Base-by-base conservation (phyloP, 1,140 invertebrate species). In the Drosophila azteca region DNA sequence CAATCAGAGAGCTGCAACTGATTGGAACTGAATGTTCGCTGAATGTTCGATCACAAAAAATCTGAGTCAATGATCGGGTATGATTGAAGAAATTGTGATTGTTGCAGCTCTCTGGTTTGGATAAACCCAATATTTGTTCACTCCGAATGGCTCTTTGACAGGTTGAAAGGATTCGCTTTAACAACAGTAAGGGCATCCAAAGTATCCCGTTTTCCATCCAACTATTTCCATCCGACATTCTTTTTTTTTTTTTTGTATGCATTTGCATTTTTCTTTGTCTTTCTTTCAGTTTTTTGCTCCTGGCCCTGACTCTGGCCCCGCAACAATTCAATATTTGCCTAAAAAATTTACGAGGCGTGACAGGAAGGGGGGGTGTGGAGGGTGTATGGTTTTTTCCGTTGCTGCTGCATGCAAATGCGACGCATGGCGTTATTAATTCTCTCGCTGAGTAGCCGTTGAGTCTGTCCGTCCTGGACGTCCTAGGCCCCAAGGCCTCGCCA, bases 401-500 rank as follows among this genome's bases (percentile, higher is more conserved):
- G 11, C 0, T 20, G 26, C 44, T 57, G 55, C 63, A 60, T 75
- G 69, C 43, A 78, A 75, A 66, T 79, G 64, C 61, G 48, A 57
- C 45, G 78, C 64, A 79, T 79, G 66, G 79, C 62, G 61, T 84
- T 59, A 76, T 76, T 83, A 83, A 83, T 83, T 84, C 77, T 73
- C 49, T 22, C 31, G 59, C 58, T 83, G 79, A 82, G 64, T 66
- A 74, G 80, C 65, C 80, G 80, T 71, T 84, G 80, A 83, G 76
- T 67, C 17, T 20, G 17, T 20, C 17, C 17, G 17, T 20, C 17
- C 17, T 1, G 17, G 17, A 20, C 17, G 17, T 20, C 17, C 17
- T 1, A 20, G 17, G 17, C 35, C 9, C 35, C 11, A 39, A 39
- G 35, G 35, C 26, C 49, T 8, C 11, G 43, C 35, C 13, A 11